Evolutionary conservation across 1,140 invertebrate species (phyloP).

Genomic region (Bathynomus jamesi): DNA sequence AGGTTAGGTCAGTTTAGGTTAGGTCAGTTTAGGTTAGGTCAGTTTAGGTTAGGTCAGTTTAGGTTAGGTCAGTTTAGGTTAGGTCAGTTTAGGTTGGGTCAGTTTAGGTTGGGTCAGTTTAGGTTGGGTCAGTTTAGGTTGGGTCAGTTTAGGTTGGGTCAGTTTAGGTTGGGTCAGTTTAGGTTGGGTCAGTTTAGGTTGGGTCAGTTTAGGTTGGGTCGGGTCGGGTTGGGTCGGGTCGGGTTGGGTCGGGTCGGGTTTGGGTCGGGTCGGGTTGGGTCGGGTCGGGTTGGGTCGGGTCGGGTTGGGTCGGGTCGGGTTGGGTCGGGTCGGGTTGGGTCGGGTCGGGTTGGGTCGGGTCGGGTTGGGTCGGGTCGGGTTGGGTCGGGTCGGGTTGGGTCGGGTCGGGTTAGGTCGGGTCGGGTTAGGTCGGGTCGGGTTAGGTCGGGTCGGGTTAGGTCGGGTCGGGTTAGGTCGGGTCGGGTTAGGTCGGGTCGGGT

Average conservation of each 20-base stretch:
- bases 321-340: slow-evolving; percentile 35
- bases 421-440: slow-evolving; percentile 36
- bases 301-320: slow-evolving; percentile 36
- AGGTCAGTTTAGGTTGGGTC: too few species aligned
- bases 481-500: slow-evolving; percentile 34
- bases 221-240: slow-evolving; percentile 32
- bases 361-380: slow-evolving; percentile 35
- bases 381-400: slow-evolving; percentile 36
- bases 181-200: too few species aligned
- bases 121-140: too few species aligned
- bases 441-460: slow-evolving; percentile 33
- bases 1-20: too few species aligned
- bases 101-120: too few species aligned
- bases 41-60: too few species aligned
- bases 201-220: slow-evolving; percentile 31
- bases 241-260: slow-evolving; percentile 34
- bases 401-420: slow-evolving; percentile 35
- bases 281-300: neutral
- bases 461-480: slow-evolving; percentile 34
- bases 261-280: too few species aligned
- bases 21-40: too few species aligned
- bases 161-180: too few species aligned
- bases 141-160: too few species aligned
- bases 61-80: too few species aligned
- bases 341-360: slow-evolving; percentile 35